Conservation (phyloP, 2,888 invertebrate species). For the Octodonta nipae region DNA sequence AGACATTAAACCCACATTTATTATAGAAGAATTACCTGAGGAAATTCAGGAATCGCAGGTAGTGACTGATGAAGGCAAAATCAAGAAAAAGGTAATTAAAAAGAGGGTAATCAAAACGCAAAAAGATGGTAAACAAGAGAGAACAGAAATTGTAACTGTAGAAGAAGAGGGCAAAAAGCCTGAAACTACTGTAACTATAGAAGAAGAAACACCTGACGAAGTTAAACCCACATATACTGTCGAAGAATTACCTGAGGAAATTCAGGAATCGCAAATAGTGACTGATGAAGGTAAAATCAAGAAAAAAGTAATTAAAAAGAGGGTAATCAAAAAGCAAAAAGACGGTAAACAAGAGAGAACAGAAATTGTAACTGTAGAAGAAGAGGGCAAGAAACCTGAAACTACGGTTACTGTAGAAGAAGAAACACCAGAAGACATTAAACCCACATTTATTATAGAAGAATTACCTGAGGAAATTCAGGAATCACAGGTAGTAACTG, state of each 20-base stretch:
- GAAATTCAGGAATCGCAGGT: constrained; percentile 29
- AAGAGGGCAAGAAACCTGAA: constrained; percentile 19
- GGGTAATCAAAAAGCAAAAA: constrained; percentile 22
- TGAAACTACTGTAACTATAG: constrained; percentile 23
- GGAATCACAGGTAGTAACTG: constrained; percentile 17
- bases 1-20: constrained; percentile 20
- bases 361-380: constrained; percentile 25
- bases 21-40: constrained; percentile 23
- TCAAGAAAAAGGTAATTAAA: constrained; percentile 23
- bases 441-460: constrained; percentile 5
- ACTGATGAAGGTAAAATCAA: constrained; percentile 28
- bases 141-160: constrained; percentile 27
- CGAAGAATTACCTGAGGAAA: constrained; percentile 22
- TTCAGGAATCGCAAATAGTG: constrained; percentile 27
- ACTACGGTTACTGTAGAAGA: constrained; percentile 9
- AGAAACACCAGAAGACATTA: constrained; percentile 17
- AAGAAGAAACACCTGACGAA: constrained; percentile 17
- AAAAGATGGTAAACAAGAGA: constrained; percentile 22
- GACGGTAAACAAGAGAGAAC: constrained; percentile 22
- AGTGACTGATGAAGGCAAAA: constrained; percentile 27
- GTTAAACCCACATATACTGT: neutral
- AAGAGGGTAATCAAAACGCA: constrained; percentile 22
- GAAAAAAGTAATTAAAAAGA: constrained; percentile 23
- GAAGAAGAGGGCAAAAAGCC: constrained; percentile 23
- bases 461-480: constrained; percentile 16